phyloP scores from a whole-genome alignment of 2,113 vertebrate species.

The Catharus fuscescens region DNA sequence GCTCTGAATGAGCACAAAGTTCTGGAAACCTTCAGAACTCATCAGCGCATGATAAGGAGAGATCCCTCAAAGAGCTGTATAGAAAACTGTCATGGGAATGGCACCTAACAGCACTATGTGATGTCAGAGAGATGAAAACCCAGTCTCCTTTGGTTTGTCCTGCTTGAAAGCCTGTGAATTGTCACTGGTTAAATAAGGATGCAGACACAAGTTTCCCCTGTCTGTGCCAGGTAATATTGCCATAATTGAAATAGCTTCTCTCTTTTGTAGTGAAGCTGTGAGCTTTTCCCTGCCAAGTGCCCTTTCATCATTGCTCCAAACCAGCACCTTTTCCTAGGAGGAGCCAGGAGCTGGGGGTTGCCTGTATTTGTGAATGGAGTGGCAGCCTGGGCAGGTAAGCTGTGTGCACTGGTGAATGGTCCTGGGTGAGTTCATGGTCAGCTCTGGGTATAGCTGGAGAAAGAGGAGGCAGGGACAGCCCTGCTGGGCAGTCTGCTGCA shows the following conservation, averaged over 20 bases:
- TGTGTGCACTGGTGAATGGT: fast-evolving
- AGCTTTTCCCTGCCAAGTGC: neutral
- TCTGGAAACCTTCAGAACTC: neutral
- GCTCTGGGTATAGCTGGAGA: neutral
- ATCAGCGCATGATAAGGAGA: neutral
- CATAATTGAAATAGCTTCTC: neutral
- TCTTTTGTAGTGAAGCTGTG: neutral
- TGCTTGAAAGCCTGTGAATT: neutral
- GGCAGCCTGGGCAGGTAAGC: neutral
- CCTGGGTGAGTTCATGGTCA: neutral
- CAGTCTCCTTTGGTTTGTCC: neutral
- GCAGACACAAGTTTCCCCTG: neutral
- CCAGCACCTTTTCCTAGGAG: neutral
- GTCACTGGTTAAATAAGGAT: neutral
- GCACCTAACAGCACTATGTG: neutral
- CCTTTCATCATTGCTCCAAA: neutral
- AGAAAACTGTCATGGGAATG: neutral
- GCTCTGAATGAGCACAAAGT: neutral
- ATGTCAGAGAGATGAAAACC: neutral
- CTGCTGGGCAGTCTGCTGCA: neutral
- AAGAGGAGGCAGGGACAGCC: neutral
- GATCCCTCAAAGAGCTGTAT: neutral
- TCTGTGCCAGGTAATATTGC: fast-evolving
- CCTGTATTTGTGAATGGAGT: neutral
- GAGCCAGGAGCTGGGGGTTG: neutral